These are phyloP conservation scores for Neuroscelio doddi DNA, from an alignment of 2,888 invertebrate genomes.

Conservation along the genomic window DNA sequence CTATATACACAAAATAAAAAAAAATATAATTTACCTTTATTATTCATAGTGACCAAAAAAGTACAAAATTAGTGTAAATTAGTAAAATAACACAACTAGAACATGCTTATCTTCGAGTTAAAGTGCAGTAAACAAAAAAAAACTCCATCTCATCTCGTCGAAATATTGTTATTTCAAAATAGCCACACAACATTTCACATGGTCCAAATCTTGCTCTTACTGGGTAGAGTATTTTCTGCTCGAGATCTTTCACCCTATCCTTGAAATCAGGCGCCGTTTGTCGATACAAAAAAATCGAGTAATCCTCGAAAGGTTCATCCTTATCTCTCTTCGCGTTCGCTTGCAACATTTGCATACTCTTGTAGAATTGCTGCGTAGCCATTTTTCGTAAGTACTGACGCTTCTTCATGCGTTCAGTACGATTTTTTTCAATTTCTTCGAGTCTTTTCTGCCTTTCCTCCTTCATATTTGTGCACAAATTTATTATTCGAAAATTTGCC, in stretches of 20 bases:
- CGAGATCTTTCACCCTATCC: conserved; percentile 87
- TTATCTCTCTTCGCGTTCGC: conserved; percentile 80
- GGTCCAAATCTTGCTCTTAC: conserved; percentile 73
- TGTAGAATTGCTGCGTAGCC: conserved; percentile 86
- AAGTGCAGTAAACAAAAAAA: neutral
- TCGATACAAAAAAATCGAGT: conserved; percentile 88
- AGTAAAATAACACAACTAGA: too few species aligned
- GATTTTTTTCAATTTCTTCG: conserved; percentile 82
- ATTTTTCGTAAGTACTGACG: conserved; percentile 81
- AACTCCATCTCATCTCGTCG: neutral
- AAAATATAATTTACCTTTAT: too few species aligned
- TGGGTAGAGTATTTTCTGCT: conserved; percentile 81
- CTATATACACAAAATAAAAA: too few species aligned
- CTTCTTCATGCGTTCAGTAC: conserved; percentile 78
- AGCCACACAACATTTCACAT: conserved; percentile 15
- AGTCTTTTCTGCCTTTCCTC: conserved; percentile 84
- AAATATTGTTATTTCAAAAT: conserved; percentile 5
- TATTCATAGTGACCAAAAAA: too few species aligned
- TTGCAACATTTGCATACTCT: conserved; percentile 89
- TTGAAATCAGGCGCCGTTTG: conserved; percentile 89
- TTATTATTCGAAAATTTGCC: conserved; percentile 26
- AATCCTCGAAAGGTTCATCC: conserved; percentile 84
- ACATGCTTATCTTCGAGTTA: too few species aligned
- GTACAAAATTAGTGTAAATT: too few species aligned
- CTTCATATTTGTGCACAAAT: conserved; percentile 67